Percentiles rank a stretch among this genome's conserved stretches.
Evolutionary conservation across 1,140 invertebrate genomes (phyloP).

Genomic region (Drosophila asahinai): DNA sequence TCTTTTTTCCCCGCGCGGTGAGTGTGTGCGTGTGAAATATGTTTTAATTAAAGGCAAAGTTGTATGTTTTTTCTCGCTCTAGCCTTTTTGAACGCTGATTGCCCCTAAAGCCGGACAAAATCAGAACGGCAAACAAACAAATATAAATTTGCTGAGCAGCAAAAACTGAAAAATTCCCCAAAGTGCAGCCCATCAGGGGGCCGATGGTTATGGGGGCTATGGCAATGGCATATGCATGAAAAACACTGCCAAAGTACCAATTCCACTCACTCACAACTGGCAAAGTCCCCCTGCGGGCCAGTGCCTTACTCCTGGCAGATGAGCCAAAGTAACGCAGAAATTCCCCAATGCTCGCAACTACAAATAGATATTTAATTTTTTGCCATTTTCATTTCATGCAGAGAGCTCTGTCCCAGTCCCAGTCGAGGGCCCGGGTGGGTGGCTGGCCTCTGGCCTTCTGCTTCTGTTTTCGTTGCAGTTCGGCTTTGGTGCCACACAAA

Average conservation of each 20-base stretch:
- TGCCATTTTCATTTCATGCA: conserved; percentile 61
- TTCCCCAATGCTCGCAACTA: conserved; percentile 47
- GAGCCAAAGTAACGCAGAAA: conserved; percentile 37
- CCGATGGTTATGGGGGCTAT: conserved; percentile 6
- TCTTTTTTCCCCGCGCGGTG: background rate
- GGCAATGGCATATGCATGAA: conserved; percentile 41
- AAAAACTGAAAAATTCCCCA: conserved; percentile 48
- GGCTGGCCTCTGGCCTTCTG: conserved; percentile 1
- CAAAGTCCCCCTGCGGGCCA: background rate
- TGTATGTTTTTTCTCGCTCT: conserved; percentile 42
- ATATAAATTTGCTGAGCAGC: conserved; percentile 60
- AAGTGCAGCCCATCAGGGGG: conserved; percentile 32
- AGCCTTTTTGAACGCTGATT: conserved; percentile 44
- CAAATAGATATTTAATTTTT: conserved; percentile 83
- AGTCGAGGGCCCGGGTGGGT: conserved; percentile 14
- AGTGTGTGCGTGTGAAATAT: conserved; percentile 57
- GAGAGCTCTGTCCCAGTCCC: conserved; percentile 38
- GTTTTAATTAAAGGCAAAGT: conserved; percentile 80
- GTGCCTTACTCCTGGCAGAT: conserved; percentile 17
- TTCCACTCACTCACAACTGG: conserved; percentile 15
- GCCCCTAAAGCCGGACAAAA: conserved; percentile 54
- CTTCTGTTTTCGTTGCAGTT: conserved; percentile 16
- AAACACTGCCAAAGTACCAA: conserved; percentile 51
- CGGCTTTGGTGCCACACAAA: conserved; percentile 29
- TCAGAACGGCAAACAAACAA: conserved; percentile 69